A percentile compares a stretch with the other conserved stretches of the same genome.
These are phyloP conservation scores for Frieseomelitta varia DNA, from an alignment of 1,140 invertebrate species.

Conservation along the genomic window DNA sequence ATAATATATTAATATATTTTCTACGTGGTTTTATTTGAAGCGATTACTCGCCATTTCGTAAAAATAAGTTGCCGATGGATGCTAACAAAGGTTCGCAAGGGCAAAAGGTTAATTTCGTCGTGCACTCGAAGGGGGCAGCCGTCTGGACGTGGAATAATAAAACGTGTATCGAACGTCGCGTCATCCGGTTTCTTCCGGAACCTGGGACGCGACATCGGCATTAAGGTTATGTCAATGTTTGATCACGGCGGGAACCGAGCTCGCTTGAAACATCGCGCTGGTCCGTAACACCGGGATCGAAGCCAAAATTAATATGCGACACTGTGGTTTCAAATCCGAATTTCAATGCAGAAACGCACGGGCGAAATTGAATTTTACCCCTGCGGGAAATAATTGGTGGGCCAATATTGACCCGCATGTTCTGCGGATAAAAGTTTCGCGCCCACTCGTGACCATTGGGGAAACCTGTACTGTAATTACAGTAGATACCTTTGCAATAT, in stretches of 20 bases:
- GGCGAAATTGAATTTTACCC: background rate
- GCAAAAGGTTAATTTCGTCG: background rate
- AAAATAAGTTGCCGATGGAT: too few species aligned
- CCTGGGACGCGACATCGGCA: slow-evolving; percentile 25
- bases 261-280: slow-evolving; percentile 27
- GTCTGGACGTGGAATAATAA: background rate
- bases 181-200: slow-evolving; percentile 29
- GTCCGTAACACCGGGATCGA: slow-evolving; percentile 30
- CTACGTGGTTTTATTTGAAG: too few species aligned
- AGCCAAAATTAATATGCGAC: slow-evolving; percentile 54
- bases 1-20: too few species aligned
- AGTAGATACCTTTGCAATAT: background rate
- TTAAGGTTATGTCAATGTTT: slow-evolving; percentile 73
- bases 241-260: slow-evolving; percentile 41
- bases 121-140: background rate
- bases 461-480: background rate
- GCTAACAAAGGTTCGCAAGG: too few species aligned
- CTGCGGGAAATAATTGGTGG: slow-evolving; percentile 9
- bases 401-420: slow-evolving; percentile 15
- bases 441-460: background rate
- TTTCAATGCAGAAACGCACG: slow-evolving; percentile 1
- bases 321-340: slow-evolving; percentile 28
- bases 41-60: too few species aligned
- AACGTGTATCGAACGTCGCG: background rate
- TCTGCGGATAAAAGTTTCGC: background rate